Percentiles rank a stretch among this genome's conserved stretches.
These are phyloP conservation scores for Porites rus DNA, from an alignment of 92 coral and sea anemone species.

Conservation along the genomic window DNA sequence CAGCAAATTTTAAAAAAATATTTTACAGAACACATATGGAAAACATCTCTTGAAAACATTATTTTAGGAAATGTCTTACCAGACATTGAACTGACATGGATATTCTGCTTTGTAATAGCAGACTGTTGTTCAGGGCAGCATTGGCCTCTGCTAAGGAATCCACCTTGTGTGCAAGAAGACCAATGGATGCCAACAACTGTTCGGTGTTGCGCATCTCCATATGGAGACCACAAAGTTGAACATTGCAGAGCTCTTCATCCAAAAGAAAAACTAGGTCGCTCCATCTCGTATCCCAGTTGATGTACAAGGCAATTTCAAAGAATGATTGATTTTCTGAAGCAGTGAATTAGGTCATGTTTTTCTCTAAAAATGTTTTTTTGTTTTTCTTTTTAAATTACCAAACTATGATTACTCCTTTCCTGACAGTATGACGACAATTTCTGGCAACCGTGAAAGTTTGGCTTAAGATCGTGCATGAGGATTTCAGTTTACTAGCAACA, in stretches of 20 bases:
- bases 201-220: no score
- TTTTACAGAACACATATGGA: not conserved
- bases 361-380: no score
- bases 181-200: conserved; percentile 34
- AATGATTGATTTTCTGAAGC: no score
- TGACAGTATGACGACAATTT: no score
- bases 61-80: conserved; percentile 3
- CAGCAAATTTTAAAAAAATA: not conserved
- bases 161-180: conserved; percentile 43
- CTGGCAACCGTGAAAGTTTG: no score
- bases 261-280: conserved; percentile 53
- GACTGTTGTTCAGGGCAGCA: conserved; percentile 45
- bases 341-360: no score
- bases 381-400: no score
- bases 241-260: conserved; percentile 50
- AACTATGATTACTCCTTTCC: no score
- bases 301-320: conserved; percentile 1
- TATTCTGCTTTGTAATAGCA: conserved; percentile 47
- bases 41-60: not conserved
- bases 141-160: conserved; percentile 48
- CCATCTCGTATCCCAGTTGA: conserved; percentile 63
- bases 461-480: no score
- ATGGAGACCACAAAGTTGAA: conserved; percentile 52
- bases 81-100: conserved; percentile 59
- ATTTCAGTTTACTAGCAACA: no score